Evolutionary conservation across 35 echinoderm and acorn worm species (phyloP), one percentile per base, ranked within the genome.

Genomic region (Chiridota heheva): DNA sequence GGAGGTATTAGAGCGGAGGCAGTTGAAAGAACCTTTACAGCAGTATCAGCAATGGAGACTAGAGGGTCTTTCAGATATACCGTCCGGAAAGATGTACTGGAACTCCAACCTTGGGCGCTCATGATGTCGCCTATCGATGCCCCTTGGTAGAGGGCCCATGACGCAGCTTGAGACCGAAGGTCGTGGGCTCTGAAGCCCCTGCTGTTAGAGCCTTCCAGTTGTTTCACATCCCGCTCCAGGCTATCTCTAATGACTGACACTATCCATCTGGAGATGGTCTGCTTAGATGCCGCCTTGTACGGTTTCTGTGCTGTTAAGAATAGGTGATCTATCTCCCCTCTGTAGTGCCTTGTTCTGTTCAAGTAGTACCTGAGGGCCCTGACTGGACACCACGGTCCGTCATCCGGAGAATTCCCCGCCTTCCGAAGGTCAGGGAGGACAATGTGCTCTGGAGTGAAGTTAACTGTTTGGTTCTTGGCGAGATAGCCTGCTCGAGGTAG

Each of bases 331-430:
- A 62, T 31, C 59, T 62, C 59, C 59, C 6, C 59, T 62, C 59
- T 62, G 59, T 62, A 62, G 22, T 20, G 22, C n/a, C n/a, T 31
- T 20, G 67, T 73, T 36, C 44, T 42, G 44, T 55, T 13, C 3
- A 76, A 51, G 45, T 76, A 76, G 25, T 24, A 76, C 32, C 56
- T 76, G 1, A 76, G 20, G 26, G 44, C 72, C 40, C 72, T 4
- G 34, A 76, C 43, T 2, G 72, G 72, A 31, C 72, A 76, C 72
- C 72, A 76, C 7, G 25, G 13, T 31, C 46, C 46, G 34, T 46
- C 38, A 8, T 55, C 72, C 10, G n/a, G 35, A 5, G 41, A 36
- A 10, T 22, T 12, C 26, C 4, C 34, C 13, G 28, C 20, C n/a
- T 42, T 24, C 17, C 40, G 7, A 8, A 76, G 42, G 44, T 42